phyloP scores from a whole-genome alignment of 1,140 invertebrate species.

The Riptortus pedestris region DNA sequence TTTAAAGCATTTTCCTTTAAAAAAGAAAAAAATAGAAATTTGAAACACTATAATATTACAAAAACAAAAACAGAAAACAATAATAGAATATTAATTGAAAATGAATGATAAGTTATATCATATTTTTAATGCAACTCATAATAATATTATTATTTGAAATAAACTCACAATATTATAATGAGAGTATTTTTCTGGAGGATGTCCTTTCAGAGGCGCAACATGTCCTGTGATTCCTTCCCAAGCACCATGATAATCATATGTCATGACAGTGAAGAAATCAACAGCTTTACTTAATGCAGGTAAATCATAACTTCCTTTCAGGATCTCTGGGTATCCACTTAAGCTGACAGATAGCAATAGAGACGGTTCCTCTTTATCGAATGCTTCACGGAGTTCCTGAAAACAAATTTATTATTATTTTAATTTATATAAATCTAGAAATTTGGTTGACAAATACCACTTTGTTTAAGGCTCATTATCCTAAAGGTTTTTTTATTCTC shows the following conservation, averaged over 20 bases:
- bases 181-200: constrained; percentile 49
- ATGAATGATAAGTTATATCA: too few species aligned
- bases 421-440: too few species aligned
- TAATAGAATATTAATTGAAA: too few species aligned
- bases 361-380: constrained; percentile 53
- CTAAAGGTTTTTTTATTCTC: too few species aligned
- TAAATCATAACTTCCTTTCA: constrained; percentile 72
- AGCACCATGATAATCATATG: constrained; percentile 78
- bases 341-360: constrained; percentile 70
- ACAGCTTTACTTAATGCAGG: constrained; percentile 50
- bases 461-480: too few species aligned
- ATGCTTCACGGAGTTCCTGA: constrained; percentile 64
- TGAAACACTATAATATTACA: not conserved
- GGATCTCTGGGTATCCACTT: constrained; percentile 81
- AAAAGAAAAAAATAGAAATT: constrained; percentile 19
- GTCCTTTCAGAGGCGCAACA: constrained; percentile 63
- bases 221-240: constrained; percentile 75
- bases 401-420: constrained; percentile 30
- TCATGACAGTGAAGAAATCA: constrained; percentile 80
- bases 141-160: too few species aligned
- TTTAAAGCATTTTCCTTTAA: constrained; percentile 67
- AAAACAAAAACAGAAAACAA: not conserved
- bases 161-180: constrained; percentile 68
- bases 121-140: too few species aligned
- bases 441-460: too few species aligned